phyloP scores from a whole-genome alignment of 1,140 invertebrate species.

The Cydia fagiglandana region DNA sequence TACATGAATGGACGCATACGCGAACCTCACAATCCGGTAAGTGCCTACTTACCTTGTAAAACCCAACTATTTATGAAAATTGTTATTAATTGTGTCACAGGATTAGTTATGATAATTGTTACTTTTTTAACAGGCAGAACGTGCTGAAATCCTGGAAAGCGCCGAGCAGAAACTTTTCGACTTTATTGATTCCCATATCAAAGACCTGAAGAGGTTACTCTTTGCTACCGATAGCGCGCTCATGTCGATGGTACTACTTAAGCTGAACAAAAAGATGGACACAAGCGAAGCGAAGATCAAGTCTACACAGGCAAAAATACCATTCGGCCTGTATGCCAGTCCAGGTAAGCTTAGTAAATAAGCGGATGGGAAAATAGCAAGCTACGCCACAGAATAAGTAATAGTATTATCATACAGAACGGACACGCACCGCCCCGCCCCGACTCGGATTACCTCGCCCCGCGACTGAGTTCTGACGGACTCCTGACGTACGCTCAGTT shows the following conservation, averaged over 20 bases:
- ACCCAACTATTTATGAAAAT: too few relatives aligned
- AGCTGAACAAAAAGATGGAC: constrained; percentile 73
- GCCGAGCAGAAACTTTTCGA: constrained; percentile 55
- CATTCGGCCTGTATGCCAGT: constrained; percentile 69
- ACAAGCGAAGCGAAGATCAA: constrained; percentile 69
- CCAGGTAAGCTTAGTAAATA: constrained; percentile 50
- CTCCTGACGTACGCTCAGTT: too few relatives aligned
- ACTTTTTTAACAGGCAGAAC: constrained; percentile 50
- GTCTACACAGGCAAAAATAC: constrained; percentile 69
- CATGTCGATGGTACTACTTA: constrained; percentile 72
- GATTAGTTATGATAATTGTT: neutral
- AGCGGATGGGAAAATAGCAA: too few relatives aligned
- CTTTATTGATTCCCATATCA: constrained; percentile 67
- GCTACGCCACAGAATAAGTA: too few relatives aligned
- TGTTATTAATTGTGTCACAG: too few relatives aligned
- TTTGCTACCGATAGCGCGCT: constrained; percentile 68
- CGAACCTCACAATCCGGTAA: constrained; percentile 65
- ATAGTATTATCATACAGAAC: too few relatives aligned
- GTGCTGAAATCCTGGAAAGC: constrained; percentile 55
- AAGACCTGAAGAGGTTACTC: constrained; percentile 67
- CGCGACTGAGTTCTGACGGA: too few relatives aligned
- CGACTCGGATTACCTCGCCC: too few relatives aligned
- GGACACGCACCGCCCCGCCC: too few relatives aligned
- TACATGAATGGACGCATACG: constrained; percentile 66
- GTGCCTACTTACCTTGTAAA: too few relatives aligned